phyloP scores from a whole-genome alignment of 2,113 vertebrate genomes.

The Plotosus lineatus region DNA sequence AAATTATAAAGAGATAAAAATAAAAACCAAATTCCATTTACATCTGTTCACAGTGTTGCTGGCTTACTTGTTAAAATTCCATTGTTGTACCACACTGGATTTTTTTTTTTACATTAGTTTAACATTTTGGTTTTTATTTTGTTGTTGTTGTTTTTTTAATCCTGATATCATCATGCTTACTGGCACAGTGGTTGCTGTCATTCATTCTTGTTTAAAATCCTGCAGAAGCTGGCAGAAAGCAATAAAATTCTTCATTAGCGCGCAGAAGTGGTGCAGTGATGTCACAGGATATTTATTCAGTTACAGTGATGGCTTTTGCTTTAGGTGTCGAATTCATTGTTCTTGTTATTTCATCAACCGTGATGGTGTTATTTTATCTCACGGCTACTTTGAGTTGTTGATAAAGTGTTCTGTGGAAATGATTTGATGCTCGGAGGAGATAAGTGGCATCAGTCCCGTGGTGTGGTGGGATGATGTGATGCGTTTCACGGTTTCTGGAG shows the following conservation, averaged over 20 bases:
- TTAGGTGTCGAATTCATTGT: neutral
- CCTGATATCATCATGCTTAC: neutral
- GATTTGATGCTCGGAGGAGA: slow-evolving; percentile 10
- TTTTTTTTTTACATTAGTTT: neutral
- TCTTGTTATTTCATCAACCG: neutral
- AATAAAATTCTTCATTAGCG: neutral
- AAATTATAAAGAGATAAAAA: too few species aligned
- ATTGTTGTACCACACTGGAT: too few species aligned
- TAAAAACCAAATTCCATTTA: too few species aligned
- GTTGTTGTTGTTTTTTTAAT: too few species aligned
- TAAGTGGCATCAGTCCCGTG: neutral
- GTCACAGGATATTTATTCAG: neutral
- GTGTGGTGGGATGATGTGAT: neutral
- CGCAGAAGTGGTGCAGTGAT: neutral
- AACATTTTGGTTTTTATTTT: too few species aligned
- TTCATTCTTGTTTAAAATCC: neutral
- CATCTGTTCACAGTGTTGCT: too few species aligned
- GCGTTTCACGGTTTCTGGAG: slow-evolving; percentile 17
- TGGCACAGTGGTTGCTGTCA: neutral
- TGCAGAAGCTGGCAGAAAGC: neutral
- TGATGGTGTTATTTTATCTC: slow-evolving; percentile 1
- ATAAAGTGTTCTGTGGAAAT: neutral
- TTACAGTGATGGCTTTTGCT: neutral
- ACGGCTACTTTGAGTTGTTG: neutral
- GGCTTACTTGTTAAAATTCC: too few species aligned